Evolutionary conservation across 2,113 vertebrate species (phyloP).

Genomic region (Cnemophilus loriae): DNA sequence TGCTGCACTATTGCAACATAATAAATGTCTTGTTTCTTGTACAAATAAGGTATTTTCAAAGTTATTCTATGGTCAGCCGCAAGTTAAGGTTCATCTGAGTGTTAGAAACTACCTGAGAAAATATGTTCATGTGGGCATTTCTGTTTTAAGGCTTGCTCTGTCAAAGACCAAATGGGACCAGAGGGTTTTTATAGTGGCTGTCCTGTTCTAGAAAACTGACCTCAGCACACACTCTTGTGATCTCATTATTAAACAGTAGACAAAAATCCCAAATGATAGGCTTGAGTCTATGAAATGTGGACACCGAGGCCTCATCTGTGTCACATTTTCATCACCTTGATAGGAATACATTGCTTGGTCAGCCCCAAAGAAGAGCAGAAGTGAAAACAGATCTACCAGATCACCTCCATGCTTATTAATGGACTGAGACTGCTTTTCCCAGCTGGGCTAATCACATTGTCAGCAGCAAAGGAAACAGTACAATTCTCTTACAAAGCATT

Average conservation of each 20-base stretch:
- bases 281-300: neutral
- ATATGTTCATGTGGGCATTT: neutral
- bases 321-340: neutral
- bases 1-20: neutral
- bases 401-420: neutral
- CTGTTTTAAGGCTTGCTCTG: neutral
- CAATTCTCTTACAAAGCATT: neutral
- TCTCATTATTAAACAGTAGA: neutral
- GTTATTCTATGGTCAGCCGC: neutral
- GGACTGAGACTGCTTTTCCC: neutral
- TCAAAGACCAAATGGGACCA: neutral
- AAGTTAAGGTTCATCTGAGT: neutral
- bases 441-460: neutral
- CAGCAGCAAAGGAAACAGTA: neutral
- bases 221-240: neutral
- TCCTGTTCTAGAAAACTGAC: neutral
- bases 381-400: neutral
- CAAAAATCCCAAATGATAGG: neutral
- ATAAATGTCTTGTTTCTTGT: neutral
- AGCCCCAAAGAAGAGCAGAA: neutral
- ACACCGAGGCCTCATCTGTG: neutral
- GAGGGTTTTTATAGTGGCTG: neutral
- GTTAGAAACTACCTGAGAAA: neutral
- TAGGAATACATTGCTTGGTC: neutral
- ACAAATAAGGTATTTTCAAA: neutral